These are phyloP conservation scores for Sebastolobus altivelis DNA, from an alignment of 2,797 vertebrate species.

Conservation along the genomic window DNA sequence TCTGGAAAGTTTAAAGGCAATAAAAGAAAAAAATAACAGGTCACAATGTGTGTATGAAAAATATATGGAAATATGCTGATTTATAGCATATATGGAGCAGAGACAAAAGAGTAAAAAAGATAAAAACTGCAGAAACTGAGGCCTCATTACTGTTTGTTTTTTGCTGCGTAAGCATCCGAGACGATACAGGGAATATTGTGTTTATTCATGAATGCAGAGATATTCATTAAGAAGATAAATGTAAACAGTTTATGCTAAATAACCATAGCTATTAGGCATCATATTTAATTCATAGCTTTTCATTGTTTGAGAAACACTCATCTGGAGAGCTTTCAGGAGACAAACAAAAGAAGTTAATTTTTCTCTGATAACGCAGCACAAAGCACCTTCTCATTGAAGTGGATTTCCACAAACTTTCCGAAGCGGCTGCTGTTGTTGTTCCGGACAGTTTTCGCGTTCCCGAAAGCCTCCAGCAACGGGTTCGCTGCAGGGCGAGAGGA, in stretches of 20 bases:
- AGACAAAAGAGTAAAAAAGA: neutral
- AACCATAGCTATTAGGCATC: neutral
- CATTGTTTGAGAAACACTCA: neutral
- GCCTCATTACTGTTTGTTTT: neutral
- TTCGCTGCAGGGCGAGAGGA: slow-evolving; percentile 86
- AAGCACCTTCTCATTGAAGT: slow-evolving; percentile 96
- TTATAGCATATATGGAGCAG: neutral
- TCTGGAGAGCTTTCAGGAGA: too few relatives aligned
- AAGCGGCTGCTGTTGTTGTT: slow-evolving; percentile 99
- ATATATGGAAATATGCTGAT: neutral
- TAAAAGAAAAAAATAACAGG: neutral
- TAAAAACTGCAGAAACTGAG: neutral
- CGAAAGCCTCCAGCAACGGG: slow-evolving; percentile 95
- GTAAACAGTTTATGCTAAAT: slow-evolving; percentile 6
- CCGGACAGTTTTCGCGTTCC: slow-evolving; percentile 98
- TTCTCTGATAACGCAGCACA: too few relatives aligned
- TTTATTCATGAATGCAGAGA: slow-evolving; percentile 8
- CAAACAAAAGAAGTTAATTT: too few relatives aligned
- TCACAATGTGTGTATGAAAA: neutral
- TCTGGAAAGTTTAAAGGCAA: neutral
- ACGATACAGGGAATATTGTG: neutral
- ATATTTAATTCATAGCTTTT: slow-evolving; percentile 2
- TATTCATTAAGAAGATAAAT: slow-evolving; percentile 8
- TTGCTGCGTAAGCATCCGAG: neutral
- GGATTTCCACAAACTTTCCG: slow-evolving; percentile 99